A percentile compares a stretch with the other conserved stretches of the same genome.
Conservation (phyloP, 1,140 invertebrate genomes). For the Sycophaga agraensis region DNA sequence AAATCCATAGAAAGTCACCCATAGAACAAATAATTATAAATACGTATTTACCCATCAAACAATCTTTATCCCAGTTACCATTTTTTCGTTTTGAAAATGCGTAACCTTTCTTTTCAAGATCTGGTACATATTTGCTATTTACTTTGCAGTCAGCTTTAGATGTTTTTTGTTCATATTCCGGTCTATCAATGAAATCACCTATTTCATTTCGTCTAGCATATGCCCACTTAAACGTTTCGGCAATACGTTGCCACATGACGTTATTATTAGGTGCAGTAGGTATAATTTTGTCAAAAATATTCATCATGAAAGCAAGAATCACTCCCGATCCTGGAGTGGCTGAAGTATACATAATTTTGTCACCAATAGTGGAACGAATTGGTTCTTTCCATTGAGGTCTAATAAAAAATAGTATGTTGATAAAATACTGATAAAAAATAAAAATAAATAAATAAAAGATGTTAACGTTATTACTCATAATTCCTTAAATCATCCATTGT, state of each 20-base stretch:
- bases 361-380: constrained; percentile 54
- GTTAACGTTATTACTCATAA: constrained; percentile 52
- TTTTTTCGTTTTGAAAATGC: not conserved
- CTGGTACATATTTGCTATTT: not conserved
- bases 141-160: not conserved
- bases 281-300: constrained; percentile 70
- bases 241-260: constrained; percentile 71
- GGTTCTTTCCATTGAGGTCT: constrained; percentile 66
- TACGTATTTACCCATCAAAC: not conserved
- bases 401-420: too few species aligned
- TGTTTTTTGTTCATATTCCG: too few species aligned
- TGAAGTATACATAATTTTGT: constrained; percentile 67
- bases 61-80: not conserved
- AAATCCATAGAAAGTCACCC: too few species aligned
- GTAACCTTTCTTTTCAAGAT: not conserved
- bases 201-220: constrained; percentile 82
- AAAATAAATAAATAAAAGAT: too few species aligned
- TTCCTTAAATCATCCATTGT: constrained; percentile 71
- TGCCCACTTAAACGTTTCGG: constrained; percentile 90
- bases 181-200: constrained; percentile 66
- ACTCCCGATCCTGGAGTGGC: constrained; percentile 81
- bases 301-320: constrained; percentile 77
- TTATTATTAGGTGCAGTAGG: constrained; percentile 36
- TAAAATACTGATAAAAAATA: too few species aligned
- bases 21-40: too few species aligned